Percentiles rank a stretch among this genome's conserved stretches.
Conservation (phyloP, 2,888 invertebrate species). For the Perithous albicinctus region DNA sequence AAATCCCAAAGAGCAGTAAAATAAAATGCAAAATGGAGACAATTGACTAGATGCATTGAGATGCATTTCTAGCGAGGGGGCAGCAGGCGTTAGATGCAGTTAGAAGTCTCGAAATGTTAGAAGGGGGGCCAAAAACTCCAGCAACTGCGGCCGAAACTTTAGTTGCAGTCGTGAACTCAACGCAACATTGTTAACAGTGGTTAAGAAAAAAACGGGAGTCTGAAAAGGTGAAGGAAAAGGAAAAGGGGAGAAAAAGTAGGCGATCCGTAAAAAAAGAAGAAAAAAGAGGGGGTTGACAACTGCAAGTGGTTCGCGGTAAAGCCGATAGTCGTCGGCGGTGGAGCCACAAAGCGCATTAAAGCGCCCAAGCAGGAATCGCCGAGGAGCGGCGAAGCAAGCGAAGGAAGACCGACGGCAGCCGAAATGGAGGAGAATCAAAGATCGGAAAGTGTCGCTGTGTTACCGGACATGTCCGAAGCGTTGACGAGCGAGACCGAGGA, state of each 20-base stretch:
- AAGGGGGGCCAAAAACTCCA: too few relatives aligned
- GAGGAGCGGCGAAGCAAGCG: slow-evolving; percentile 66
- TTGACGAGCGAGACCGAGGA: slow-evolving; percentile 85
- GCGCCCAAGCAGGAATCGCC: slow-evolving; percentile 21
- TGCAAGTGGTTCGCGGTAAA: neutral
- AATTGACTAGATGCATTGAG: neutral
- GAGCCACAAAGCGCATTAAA: neutral
- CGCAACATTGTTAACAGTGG: too few relatives aligned
- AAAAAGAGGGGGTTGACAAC: neutral
- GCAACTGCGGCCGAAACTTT: too few relatives aligned
- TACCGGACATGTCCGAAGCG: slow-evolving; percentile 86
- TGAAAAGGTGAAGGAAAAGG: too few relatives aligned
- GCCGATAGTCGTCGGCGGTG: slow-evolving; percentile 5
- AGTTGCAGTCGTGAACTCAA: too few relatives aligned
- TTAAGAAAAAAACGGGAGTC: too few relatives aligned
- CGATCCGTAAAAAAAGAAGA: too few relatives aligned
- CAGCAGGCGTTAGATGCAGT: too few relatives aligned
- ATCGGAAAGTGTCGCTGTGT: slow-evolving; percentile 85
- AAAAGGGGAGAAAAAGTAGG: too few relatives aligned
- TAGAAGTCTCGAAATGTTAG: too few relatives aligned
- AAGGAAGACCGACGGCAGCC: slow-evolving; percentile 83
- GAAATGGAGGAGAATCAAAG: slow-evolving; percentile 85
- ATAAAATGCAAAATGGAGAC: too few relatives aligned
- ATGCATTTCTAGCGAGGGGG: neutral
- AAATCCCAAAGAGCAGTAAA: too few relatives aligned